These are phyloP conservation scores for Zosterops lateralis DNA, from an alignment of 2,113 vertebrate species.

Conservation along the genomic window DNA sequence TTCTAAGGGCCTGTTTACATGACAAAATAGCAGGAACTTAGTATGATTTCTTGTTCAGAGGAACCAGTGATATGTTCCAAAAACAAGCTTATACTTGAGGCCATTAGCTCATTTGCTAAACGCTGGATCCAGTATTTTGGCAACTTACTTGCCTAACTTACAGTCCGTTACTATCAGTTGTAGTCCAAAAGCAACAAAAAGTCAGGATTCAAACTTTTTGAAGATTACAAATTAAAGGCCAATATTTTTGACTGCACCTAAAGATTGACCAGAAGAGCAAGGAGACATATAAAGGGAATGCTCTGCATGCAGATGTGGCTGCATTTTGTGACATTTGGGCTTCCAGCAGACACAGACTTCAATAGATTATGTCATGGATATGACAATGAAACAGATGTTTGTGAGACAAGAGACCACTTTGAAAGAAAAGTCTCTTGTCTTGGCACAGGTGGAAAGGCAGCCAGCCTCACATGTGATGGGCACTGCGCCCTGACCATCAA, in stretches of 20 bases:
- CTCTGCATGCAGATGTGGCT: neutral
- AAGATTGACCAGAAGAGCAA: neutral
- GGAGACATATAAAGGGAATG: neutral
- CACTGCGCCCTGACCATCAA: neutral
- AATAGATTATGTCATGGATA: neutral
- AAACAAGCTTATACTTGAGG: constrained; percentile 8
- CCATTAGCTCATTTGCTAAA: neutral
- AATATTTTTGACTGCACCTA: neutral
- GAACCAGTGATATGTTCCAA: neutral
- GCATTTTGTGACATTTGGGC: neutral
- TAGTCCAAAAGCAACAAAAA: neutral
- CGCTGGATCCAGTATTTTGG: neutral
- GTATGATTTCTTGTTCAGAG: neutral
- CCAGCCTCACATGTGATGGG: neutral
- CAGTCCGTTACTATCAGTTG: neutral
- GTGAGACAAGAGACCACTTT: neutral
- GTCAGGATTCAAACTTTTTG: neutral
- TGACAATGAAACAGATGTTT: neutral
- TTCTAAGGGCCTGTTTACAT: constrained; percentile 1
- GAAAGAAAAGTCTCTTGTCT: neutral
- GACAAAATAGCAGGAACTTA: neutral
- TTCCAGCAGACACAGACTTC: neutral
- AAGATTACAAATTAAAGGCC: neutral
- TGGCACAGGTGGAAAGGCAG: neutral
- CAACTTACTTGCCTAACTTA: neutral